Evolutionary conservation across 2,888 invertebrate species (phyloP), one percentile per base, ranked within the genome.

Genomic region (Allacma fusca): DNA sequence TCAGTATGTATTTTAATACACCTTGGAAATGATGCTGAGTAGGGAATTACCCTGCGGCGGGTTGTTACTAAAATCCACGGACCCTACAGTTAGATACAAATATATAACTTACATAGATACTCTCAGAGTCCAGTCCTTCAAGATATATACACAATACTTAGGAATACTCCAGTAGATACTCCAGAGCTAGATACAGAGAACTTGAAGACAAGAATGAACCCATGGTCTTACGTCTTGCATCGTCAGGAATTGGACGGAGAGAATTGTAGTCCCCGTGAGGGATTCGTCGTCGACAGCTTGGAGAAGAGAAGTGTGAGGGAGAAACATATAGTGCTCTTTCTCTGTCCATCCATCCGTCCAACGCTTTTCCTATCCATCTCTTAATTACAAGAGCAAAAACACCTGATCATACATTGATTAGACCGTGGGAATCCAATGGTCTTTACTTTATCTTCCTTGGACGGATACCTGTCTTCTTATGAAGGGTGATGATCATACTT

Each of bases 371-470:
- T 75, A 72, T 69, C 78, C 76, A 81, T 80, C 77, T 81, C 81
- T 81, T 81, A 81, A 81, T 81, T 81, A 81, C 80, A 73, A 57
- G 78, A 80, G 79, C 80, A 80, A 80, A 80, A 80, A 80, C 80
- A 79, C 78, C 75, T 77, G 78, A 78, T 76, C 75, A 67, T 73
- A 78, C 78, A 78, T 80, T 76, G 76, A 79, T 80, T 78, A 79
- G 78, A 79, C 79, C 80, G 80, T 80, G 80, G 79, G 80, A 80
- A 80, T 57, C 57, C 67, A 72, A 77, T 77, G 50, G 40, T 67
- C 50, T 71, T 67, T 44, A 70, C 70, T 50, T 43, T 70, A 65
- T 19, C 26, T 21, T 64, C 62, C 34, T 62, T 73, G 73, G 73
- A 73, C 62, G 73, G 73, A 73, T 73, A 73, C 73, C 73, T 73